Conservation (phyloP, 2,113 vertebrate genomes). For the Cyprinodon brontotheroides region DNA sequence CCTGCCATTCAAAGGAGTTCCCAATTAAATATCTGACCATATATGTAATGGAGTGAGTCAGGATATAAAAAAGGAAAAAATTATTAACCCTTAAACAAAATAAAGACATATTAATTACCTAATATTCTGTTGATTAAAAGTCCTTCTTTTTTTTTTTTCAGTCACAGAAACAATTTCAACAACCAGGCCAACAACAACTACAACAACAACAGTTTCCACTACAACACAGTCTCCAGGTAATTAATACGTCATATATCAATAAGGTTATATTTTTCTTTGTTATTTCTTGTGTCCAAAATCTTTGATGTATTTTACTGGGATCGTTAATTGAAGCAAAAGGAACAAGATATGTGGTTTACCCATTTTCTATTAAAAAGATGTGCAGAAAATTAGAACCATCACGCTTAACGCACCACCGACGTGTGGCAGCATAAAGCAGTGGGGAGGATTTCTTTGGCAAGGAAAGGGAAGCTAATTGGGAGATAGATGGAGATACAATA, state of each 20-base stretch:
- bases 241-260: too few species aligned
- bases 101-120: not conserved
- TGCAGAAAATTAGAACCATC: too few species aligned
- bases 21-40: not conserved
- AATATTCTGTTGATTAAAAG: too few species aligned
- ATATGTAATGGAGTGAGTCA: not conserved
- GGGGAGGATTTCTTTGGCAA: not conserved
- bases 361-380: too few species aligned
- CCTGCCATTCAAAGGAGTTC: not conserved
- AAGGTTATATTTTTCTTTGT: not conserved
- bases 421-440: not conserved
- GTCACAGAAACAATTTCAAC: slow-evolving; percentile 54
- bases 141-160: slow-evolving; percentile 28
- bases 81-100: not conserved
- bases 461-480: not conserved
- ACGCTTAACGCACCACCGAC: too few species aligned
- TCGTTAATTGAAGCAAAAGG: too few species aligned
- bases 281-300: not conserved
- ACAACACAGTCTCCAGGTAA: slow-evolving; percentile 64
- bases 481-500: not conserved
- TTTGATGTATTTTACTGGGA: not conserved
- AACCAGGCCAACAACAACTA: slow-evolving; percentile 30
- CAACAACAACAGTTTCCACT: slow-evolving; percentile 41
- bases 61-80: not conserved
- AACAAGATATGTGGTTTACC: not conserved